Evolutionary conservation across 2,797 vertebrate species (phyloP).

Genomic region (Sebastes taczanowskii): DNA sequence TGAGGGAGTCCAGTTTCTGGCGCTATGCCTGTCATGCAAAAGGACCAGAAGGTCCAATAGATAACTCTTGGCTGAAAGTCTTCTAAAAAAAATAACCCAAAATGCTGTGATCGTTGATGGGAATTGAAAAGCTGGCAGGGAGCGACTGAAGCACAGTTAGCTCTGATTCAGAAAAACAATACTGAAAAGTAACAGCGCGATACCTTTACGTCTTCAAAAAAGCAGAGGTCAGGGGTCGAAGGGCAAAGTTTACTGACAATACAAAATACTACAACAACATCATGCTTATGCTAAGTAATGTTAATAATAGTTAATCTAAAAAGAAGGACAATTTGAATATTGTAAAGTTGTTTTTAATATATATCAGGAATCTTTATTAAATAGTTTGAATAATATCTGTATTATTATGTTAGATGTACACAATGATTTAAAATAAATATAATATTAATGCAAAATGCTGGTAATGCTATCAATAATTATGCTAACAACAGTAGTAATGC

Average conservation of each 20-base stretch:
- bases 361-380: background rate
- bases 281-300: background rate
- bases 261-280: background rate
- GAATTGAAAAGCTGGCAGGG: background rate
- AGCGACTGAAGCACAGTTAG: background rate
- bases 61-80: slow-evolving; percentile 5
- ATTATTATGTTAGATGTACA: background rate
- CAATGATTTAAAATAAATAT: background rate
- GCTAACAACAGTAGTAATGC: background rate
- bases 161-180: background rate
- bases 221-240: background rate
- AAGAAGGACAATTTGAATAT: background rate
- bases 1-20: slow-evolving; percentile 16
- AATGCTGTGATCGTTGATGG: background rate
- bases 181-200: background rate
- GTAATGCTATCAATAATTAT: background rate
- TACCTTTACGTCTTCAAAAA: background rate
- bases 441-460: background rate
- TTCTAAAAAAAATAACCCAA: background rate
- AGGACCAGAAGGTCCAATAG: slow-evolving; percentile 20
- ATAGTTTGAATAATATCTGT: background rate
- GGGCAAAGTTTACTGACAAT: no score
- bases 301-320: background rate
- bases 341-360: background rate
- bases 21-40: slow-evolving; percentile 42